Base-by-base conservation (phyloP, 2,797 vertebrate genomes). In the Cottoperca gobio region DNA sequence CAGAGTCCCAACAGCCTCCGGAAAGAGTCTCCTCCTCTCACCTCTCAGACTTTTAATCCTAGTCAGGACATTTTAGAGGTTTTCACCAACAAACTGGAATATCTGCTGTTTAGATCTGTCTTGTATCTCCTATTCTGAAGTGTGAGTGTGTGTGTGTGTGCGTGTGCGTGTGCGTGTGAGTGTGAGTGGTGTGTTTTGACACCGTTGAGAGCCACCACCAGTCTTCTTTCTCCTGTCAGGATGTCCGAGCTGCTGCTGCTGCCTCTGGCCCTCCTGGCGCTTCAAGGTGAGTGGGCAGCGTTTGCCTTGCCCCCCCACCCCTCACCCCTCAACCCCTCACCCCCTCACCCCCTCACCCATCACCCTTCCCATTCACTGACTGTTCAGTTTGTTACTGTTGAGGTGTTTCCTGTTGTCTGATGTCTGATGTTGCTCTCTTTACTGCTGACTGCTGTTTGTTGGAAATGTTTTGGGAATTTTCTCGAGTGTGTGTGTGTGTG, bases 211-310 rank as follows among this genome's bases (percentile, higher is more conserved):
- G 58, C 43, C 16, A 1, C 69, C 69, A 66, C 43, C 74, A 52
- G 64, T 73, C 39, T 67, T 53, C 65, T 75, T 28, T 70, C 76
- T 79, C 37, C 73, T 42, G 66, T 79, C 82, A 91, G 90, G 91
- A 94, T 95, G 93, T 78, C 86, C 68, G 61, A 70, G 82, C 67
- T 82, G 70, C 63, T 85, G 79, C 85, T 92, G 79, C 58, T 88
- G 14, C 86, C 81, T 28, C 55, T 91, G 78, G 78, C 84, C 73
- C 76, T 94, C 42, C 73, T 91, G 81, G 42, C 54, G 0, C 83
- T 93, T 67, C 89, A 92, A 73, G 94, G 95, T 95, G 89, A 95
- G 94, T 92, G 70, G 68, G 26, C 66, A 72, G 45, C 24, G 40
- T 55, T 24, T 43, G n/a, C 13, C 48, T 81, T 76, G 57, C 68